Conservation (phyloP, 2,888 invertebrate genomes). For the Trissolcus brochymenae region DNA sequence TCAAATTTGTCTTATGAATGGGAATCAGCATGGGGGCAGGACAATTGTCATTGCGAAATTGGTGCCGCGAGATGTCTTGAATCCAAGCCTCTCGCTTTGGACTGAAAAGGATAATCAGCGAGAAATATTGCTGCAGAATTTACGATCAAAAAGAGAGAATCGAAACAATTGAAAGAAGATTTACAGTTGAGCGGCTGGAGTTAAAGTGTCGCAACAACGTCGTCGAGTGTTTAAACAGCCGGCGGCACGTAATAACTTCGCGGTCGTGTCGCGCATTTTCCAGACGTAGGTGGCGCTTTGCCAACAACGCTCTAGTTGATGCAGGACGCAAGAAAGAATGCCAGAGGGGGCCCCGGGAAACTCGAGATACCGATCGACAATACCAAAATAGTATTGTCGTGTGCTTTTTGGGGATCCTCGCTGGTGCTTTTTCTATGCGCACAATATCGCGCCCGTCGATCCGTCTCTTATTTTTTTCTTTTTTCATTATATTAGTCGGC, state of each 20-base stretch:
- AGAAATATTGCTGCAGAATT: too few relatives aligned
- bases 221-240: constrained; percentile 26
- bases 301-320: constrained; percentile 26
- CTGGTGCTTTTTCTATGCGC: neutral
- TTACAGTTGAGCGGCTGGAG: neutral
- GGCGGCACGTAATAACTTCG: constrained; percentile 28
- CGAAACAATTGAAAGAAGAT: neutral
- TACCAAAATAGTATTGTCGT: constrained; percentile 31
- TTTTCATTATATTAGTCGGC: neutral
- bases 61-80: too few relatives aligned
- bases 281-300: constrained; percentile 49
- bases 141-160: neutral
- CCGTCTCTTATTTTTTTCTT: neutral
- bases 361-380: constrained; percentile 42
- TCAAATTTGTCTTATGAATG: too few relatives aligned
- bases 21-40: too few relatives aligned
- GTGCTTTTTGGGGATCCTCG: constrained; percentile 8
- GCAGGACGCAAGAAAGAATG: constrained; percentile 16
- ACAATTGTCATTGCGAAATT: too few relatives aligned
- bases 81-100: too few relatives aligned
- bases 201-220: constrained; percentile 19
- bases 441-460: neutral
- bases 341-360: constrained; percentile 18
- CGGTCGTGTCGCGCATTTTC: constrained; percentile 39
- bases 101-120: neutral